Conservation (phyloP, 2,113 vertebrate species). For the Spheniscus mendiculus region DNA sequence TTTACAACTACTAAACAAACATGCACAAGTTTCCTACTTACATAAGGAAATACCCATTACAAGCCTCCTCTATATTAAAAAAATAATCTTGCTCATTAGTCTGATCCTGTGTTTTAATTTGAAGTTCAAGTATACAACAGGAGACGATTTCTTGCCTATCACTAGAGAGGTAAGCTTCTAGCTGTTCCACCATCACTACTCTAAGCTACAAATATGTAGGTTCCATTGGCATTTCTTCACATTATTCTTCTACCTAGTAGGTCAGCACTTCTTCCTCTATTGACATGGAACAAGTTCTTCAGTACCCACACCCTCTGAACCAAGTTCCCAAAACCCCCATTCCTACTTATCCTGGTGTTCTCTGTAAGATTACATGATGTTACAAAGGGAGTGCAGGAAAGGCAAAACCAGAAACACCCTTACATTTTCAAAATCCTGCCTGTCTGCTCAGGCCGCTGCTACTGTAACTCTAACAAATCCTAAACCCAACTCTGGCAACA, state of each 20-base stretch:
- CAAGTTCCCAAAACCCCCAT: not conserved
- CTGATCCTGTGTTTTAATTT: not conserved
- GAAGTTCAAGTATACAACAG: not conserved
- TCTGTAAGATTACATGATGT: not conserved
- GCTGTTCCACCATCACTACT: not conserved
- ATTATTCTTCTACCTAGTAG: not conserved
- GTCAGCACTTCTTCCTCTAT: not conserved
- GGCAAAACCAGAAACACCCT: not conserved
- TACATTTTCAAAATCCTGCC: not conserved
- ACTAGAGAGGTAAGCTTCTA: not conserved
- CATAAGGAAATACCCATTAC: not conserved
- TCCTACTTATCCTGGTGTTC: not conserved
- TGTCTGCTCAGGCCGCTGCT: not conserved
- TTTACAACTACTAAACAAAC: not conserved
- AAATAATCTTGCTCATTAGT: not conserved
- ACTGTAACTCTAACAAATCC: not conserved
- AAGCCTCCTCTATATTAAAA: not conserved
- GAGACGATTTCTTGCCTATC: not conserved
- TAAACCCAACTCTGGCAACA: not conserved
- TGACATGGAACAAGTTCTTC: not conserved
- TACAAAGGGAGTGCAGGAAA: not conserved
- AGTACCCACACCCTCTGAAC: not conserved
- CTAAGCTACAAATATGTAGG: not conserved
- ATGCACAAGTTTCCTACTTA: not conserved
- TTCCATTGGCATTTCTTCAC: not conserved